Percentiles rank a stretch among this genome's conserved stretches.
Evolutionary conservation across 1,140 invertebrate genomes (phyloP).

Genomic region (Drosophila bocki): DNA sequence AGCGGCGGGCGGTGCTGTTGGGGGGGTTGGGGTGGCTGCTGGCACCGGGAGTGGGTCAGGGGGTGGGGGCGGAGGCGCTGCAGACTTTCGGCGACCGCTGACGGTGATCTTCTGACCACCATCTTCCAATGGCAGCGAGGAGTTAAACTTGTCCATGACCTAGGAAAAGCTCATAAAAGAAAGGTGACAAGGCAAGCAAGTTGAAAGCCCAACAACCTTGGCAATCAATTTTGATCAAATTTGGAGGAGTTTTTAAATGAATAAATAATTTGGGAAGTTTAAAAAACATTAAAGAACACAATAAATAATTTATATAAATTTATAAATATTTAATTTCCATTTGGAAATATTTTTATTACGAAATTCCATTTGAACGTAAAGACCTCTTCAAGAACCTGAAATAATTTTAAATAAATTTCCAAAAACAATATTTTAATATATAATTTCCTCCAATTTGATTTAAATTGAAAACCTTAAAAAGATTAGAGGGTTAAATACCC

Average conservation of each 20-base stretch:
- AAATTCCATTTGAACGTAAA: too few relatives aligned
- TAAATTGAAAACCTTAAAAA: neutral
- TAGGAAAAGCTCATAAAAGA: slow-evolving; percentile 49
- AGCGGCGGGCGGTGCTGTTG: slow-evolving; percentile 47
- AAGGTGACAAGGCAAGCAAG: neutral
- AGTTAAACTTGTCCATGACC: slow-evolving; percentile 83
- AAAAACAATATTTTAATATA: neutral
- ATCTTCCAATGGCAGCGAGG: slow-evolving; percentile 79
- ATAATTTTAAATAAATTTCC: neutral
- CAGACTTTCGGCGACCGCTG: slow-evolving; percentile 91
- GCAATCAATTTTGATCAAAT: slow-evolving; percentile 1
- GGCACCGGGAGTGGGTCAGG: slow-evolving; percentile 50
- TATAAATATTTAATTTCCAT: neutral
- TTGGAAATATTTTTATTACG: neutral
- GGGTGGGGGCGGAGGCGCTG: slow-evolving; percentile 81
- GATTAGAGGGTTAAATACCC: neutral
- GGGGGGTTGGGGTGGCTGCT: slow-evolving; percentile 74
- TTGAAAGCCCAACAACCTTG: neutral
- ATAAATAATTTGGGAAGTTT: too few relatives aligned
- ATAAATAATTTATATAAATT: too few relatives aligned
- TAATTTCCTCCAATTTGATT: neutral
- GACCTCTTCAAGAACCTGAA: too few relatives aligned
- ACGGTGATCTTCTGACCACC: slow-evolving; percentile 95
- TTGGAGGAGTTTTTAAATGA: neutral
- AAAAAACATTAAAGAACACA: neutral